These are phyloP conservation scores for Erithacus rubecula DNA, from an alignment of 2,797 vertebrate species.

Conservation along the genomic window DNA sequence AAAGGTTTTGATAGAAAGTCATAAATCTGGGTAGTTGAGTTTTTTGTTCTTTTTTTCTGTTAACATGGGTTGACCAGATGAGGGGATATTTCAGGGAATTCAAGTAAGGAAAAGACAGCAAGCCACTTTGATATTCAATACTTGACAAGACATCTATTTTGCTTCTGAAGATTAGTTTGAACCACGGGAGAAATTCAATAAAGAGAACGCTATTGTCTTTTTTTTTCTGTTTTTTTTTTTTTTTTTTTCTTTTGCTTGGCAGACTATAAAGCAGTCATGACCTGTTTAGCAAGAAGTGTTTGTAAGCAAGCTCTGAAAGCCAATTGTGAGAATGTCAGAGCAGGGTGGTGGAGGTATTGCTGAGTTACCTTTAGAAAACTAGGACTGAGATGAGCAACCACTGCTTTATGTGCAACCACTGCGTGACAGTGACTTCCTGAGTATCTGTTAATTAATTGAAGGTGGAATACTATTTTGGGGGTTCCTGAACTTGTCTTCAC, in stretches of 20 bases:
- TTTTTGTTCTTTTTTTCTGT: neutral
- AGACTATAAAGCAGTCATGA: constrained; percentile 20
- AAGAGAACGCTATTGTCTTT: neutral
- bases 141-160: constrained; percentile 37
- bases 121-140: neutral
- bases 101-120: neutral
- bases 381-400: neutral
- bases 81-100: neutral
- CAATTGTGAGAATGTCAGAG: neutral
- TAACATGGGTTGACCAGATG: constrained; percentile 3
- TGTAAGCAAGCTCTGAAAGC: constrained; percentile 6
- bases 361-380: neutral
- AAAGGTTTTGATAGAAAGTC: neutral
- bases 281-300: constrained; percentile 53
- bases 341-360: neutral
- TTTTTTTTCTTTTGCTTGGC: neutral
- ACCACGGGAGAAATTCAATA: constrained; percentile 10
- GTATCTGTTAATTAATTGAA: neutral
- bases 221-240: too few species aligned
- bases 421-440: neutral
- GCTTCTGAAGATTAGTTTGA: constrained; percentile 1
- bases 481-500: neutral
- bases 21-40: neutral
- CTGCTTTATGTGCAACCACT: neutral
- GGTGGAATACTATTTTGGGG: neutral